A percentile compares a stretch with the other conserved stretches of the same genome.
Conservation (phyloP, 2,113 vertebrate species). For the Chaetodon trifascialis region DNA sequence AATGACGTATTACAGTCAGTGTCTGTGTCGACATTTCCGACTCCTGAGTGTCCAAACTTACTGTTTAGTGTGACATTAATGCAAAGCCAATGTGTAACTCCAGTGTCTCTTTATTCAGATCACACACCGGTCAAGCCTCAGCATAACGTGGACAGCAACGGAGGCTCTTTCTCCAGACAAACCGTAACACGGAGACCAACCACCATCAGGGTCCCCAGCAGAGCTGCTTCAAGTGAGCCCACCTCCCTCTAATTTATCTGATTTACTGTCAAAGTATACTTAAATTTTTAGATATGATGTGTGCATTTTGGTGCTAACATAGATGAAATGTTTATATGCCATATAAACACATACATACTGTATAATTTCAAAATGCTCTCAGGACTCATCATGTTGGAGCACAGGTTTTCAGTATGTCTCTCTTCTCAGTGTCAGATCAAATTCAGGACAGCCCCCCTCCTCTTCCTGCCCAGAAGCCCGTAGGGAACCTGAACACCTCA, state of each 20-base stretch:
- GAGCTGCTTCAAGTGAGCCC: conserved; percentile 81
- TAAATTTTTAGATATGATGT: no score
- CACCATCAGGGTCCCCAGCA: conserved; percentile 93
- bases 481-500: conserved; percentile 81
- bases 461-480: conserved; percentile 88
- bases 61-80: background rate
- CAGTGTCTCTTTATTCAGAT: conserved; percentile 79
- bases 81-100: background rate
- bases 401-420: background rate
- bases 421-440: conserved; percentile 83
- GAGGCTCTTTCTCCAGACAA: conserved; percentile 60
- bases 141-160: conserved; percentile 65
- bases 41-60: background rate
- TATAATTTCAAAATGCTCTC: no score
- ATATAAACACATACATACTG: no score
- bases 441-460: conserved; percentile 84
- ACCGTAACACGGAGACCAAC: conserved; percentile 89
- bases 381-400: background rate
- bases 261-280: background rate
- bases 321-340: no score
- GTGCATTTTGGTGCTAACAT: no score
- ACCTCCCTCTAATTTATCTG: no score
- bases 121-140: conserved; percentile 80
- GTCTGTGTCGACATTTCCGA: background rate
- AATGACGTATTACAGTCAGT: background rate